Evolutionary conservation across 1,140 invertebrate genomes (phyloP), one percentile per base, ranked within the genome.

Genomic region (Polypedilum vanderplanki): DNA sequence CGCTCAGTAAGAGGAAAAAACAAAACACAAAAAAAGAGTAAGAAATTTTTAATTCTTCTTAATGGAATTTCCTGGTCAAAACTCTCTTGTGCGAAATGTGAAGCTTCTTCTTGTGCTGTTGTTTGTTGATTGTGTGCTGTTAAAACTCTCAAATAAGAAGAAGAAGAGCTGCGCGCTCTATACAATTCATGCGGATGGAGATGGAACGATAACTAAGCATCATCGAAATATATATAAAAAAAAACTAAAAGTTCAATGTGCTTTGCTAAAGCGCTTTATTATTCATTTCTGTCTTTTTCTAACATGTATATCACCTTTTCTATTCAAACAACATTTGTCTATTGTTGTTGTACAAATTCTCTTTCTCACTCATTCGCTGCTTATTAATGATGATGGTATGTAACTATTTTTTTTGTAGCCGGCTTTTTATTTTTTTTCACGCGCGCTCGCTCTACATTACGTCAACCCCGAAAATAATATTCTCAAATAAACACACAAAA

Each of bases 41-140:
- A n/a, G n/a, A n/a, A n/a, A n/a, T n/a, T n/a, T n/a, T n/a, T n/a
- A 18, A 18, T 17, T 67, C 18, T n/a, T 67, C 18, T 67, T 67
- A 67, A 67, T 67, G 64, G 65, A 70, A 70, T 70, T 70, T 70
- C 65, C 65, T 70, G 65, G 65, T 70, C 65, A 70, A 70, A 70
- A 70, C 65, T 70, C 65, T 70, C 65, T 57, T 33, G 46, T n/a
- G 10, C 46, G n/a, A 57, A 57, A 57, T n/a, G 12, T n/a, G 10
- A 57, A 57, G 9, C 15, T 46, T 46, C 15, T 46, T 46, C 15
- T 57, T 57, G 41, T 46, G 46, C 46, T 57, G 46, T 57, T 33
- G 46, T 57, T 57, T 57, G 46, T 57, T 57, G 46, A 57, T 57
- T 57, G 46, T 57, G 12, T 33, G 24, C 24, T 33, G 24, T 33